These are phyloP conservation scores for Ophion costatus DNA, from an alignment of 2,888 invertebrate species.

Conservation along the genomic window DNA sequence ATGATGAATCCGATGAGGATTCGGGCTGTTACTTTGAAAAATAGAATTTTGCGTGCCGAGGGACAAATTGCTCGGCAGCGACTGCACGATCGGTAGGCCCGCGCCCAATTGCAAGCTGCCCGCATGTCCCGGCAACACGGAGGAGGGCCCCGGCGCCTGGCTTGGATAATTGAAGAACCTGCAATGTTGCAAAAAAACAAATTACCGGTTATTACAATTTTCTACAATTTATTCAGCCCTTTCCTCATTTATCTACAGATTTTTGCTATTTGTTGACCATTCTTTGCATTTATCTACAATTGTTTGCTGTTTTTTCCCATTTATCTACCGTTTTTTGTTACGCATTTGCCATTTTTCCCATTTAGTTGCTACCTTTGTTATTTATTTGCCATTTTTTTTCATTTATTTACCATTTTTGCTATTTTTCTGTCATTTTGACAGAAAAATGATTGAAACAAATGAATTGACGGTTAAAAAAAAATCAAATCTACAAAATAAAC, in stretches of 20 bases:
- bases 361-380: too few species aligned
- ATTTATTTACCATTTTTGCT: too few species aligned
- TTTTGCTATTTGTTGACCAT: neutral
- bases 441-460: too few species aligned
- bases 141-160: slow-evolving; percentile 82
- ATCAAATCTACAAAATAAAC: too few species aligned
- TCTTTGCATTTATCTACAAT: too few species aligned
- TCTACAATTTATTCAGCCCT: neutral
- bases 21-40: slow-evolving; percentile 75
- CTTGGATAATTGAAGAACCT: slow-evolving; percentile 86
- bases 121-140: slow-evolving; percentile 83
- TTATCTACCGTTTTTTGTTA: too few species aligned
- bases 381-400: too few species aligned
- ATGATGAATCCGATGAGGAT: slow-evolving; percentile 72
- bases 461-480: too few species aligned
- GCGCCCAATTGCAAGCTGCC: slow-evolving; percentile 78
- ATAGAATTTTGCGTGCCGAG: slow-evolving; percentile 76
- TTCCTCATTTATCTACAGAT: neutral
- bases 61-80: slow-evolving; percentile 79
- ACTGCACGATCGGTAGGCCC: slow-evolving; percentile 78
- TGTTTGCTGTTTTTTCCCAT: too few species aligned
- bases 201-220: neutral
- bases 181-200: slow-evolving; percentile 60
- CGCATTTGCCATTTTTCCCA: too few species aligned
- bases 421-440: too few species aligned